Percentiles rank a stretch among this genome's conserved stretches.
Conservation (phyloP, 37 sponge, comb jelly and placozoan species). For the Diacarnus erythraeanus region DNA sequence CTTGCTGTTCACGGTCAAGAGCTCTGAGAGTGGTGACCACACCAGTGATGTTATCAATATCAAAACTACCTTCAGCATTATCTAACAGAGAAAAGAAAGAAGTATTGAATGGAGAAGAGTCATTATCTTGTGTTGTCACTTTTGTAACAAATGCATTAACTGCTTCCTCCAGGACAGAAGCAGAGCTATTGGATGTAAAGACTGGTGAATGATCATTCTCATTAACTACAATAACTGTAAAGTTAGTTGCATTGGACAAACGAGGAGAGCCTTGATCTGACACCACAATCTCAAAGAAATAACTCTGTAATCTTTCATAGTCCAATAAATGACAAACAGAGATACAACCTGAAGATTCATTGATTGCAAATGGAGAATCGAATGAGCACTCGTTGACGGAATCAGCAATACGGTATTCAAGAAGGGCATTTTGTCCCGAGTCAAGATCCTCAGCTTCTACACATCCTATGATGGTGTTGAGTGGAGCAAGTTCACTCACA, state of each 20-base stretch:
- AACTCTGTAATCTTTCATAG: constrained; percentile 39
- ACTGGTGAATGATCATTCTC: constrained; percentile 80
- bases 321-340: constrained; percentile 43
- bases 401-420: constrained; percentile 7
- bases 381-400: constrained; percentile 9
- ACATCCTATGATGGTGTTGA: constrained; percentile 35
- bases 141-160: constrained; percentile 53
- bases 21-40: constrained; percentile 17
- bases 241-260: constrained; percentile 3
- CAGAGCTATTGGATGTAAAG: constrained; percentile 28
- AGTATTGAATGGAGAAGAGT: constrained; percentile 40
- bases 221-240: constrained; percentile 59
- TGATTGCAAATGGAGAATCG: constrained; percentile 47
- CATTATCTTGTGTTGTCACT: constrained; percentile 60
- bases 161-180: constrained; percentile 46
- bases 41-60: constrained; percentile 48
- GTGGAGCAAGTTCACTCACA: constrained; percentile 55
- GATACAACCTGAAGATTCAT: constrained; percentile 54
- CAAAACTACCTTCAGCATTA: constrained; percentile 51
- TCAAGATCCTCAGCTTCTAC: constrained; percentile 73
- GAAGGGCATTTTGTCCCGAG: constrained; percentile 38
- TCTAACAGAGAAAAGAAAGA: constrained; percentile 18
- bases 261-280: constrained; percentile 48
- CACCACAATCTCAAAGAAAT: constrained; percentile 45
- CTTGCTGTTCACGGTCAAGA: constrained; percentile 46